Percentiles rank a stretch among this genome's conserved stretches.
Evolutionary conservation across 2,888 invertebrate genomes (phyloP).

Genomic region (Horisme vitalbata): DNA sequence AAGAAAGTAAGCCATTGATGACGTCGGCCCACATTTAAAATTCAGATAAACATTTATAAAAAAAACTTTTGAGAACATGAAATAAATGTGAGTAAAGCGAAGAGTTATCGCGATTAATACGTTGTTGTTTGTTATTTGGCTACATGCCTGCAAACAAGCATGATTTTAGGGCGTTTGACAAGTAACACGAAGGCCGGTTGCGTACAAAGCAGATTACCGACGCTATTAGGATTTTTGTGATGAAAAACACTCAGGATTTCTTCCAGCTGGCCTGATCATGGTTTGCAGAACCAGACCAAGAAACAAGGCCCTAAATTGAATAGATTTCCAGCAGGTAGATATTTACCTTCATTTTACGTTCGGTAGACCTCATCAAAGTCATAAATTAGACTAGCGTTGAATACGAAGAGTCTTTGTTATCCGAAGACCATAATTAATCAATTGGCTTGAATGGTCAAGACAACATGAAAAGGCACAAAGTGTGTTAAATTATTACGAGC

Average conservation of each 20-base stretch:
- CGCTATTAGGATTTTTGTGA: no score
- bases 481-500: not conserved
- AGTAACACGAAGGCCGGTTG: conserved; percentile 41
- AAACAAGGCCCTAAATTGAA: no score
- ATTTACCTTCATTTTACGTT: no score
- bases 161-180: conserved; percentile 54
- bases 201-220: conserved; percentile 17
- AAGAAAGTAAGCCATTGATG: conserved; percentile 15
- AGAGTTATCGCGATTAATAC: conserved; percentile 43
- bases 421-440: no score
- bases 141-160: conserved; percentile 57
- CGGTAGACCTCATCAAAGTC: no score
- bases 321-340: no score
- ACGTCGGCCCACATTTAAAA: conserved; percentile 20
- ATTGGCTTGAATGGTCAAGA: not conserved
- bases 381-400: no score
- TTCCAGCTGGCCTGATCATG: no score
- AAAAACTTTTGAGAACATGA: conserved; percentile 22
- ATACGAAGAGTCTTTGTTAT: no score
- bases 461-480: not conserved
- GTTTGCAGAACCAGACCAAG: no score
- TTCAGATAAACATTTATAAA: conserved; percentile 12
- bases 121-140: conserved; percentile 47
- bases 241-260: no score
- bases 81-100: conserved; percentile 54